Percentiles rank a stretch among this genome's conserved stretches.
phyloP scores from a whole-genome alignment of 2,888 invertebrate species.

The Metopia argyrocephala region DNA sequence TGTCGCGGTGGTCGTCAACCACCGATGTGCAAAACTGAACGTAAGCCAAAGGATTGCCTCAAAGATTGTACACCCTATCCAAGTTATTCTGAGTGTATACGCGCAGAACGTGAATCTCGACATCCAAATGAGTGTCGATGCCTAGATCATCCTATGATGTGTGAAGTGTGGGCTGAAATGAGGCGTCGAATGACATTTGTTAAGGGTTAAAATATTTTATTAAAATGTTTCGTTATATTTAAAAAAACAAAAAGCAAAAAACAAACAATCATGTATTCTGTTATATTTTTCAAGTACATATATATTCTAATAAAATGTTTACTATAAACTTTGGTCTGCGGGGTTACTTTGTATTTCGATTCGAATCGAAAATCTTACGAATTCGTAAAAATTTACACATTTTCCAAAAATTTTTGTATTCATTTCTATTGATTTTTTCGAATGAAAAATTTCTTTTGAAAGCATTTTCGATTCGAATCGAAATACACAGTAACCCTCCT shows the following conservation, averaged over 20 bases:
- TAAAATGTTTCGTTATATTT: not conserved
- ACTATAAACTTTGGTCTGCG: too few relatives aligned
- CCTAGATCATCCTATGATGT: slow-evolving; percentile 66
- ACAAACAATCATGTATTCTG: too few relatives aligned
- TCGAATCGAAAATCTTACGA: too few relatives aligned
- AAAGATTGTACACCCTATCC: slow-evolving; percentile 68
- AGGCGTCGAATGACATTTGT: slow-evolving; percentile 53
- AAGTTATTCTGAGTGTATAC: slow-evolving; percentile 67
- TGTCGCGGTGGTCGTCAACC: slow-evolving; percentile 60
- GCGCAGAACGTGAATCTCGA: slow-evolving; percentile 20
- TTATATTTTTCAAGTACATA: too few relatives aligned
- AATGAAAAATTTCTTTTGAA: too few relatives aligned
- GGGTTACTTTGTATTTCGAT: too few relatives aligned
- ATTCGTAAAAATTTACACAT: too few relatives aligned
- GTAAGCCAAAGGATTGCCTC: slow-evolving; percentile 44
- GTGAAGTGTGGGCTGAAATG: slow-evolving; percentile 66
- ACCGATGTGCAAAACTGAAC: slow-evolving; percentile 60
- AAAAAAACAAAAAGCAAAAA: not conserved
- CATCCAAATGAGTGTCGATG: slow-evolving; percentile 67
- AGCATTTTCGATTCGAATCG: too few relatives aligned
- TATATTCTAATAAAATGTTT: too few relatives aligned
- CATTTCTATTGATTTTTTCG: too few relatives aligned
- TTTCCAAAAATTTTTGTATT: too few relatives aligned
- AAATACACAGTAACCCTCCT: too few relatives aligned
- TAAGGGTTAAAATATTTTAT: slow-evolving; percentile 20